Evolutionary conservation across 2,888 invertebrate genomes (phyloP), one percentile per base, ranked within the genome.

Genomic region (Rhimphoctona megacephalus): DNA sequence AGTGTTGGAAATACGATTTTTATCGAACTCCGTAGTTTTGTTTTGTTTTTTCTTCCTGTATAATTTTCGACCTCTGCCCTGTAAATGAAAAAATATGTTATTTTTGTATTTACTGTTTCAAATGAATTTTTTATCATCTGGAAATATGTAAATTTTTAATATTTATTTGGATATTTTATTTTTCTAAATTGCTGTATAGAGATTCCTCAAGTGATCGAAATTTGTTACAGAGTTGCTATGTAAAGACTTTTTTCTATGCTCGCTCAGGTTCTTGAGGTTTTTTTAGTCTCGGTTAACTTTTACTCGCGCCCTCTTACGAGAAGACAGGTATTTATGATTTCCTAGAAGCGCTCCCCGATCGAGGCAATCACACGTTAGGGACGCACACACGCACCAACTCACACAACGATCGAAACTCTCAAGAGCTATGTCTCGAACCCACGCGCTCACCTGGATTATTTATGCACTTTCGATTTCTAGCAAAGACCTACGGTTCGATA

Each of bases 241-340:
- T 25, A 25, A 22, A 25, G 57, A 57, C 57, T 25, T 54, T 33
- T 54, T 36, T 73, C 19, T 36, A 9, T 19, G n/a, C n/a, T n/a
- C 9, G 46, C 67, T 46, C 36, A 33, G 33, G 39, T 49, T 19
- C 49, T 49, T 14, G 25, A 9, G 25, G 25, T 30, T 64, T 74
- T 36, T 54, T 69, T 57, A 30, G 61, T 78, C 64, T n/a, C 30
- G 66, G 66, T 39, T 72, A 39, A 76, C 64, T 74, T 81, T 67
- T 57, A 67, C 49, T 52, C 49, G 78, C 54, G 43, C 66, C 52
- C 73, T 69, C 81, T n/a, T 80, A 66, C 83, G 52, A 77, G 57
- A 85, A 78, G 67, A 54, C 81, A 49, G 81, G 83, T 83, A 86
- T 89, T 88, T 88, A 88, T 88, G 87, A 89, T 89, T 89, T 87